Base-by-base conservation (phyloP, 1,140 invertebrate genomes). In the Pinna nobilis region DNA sequence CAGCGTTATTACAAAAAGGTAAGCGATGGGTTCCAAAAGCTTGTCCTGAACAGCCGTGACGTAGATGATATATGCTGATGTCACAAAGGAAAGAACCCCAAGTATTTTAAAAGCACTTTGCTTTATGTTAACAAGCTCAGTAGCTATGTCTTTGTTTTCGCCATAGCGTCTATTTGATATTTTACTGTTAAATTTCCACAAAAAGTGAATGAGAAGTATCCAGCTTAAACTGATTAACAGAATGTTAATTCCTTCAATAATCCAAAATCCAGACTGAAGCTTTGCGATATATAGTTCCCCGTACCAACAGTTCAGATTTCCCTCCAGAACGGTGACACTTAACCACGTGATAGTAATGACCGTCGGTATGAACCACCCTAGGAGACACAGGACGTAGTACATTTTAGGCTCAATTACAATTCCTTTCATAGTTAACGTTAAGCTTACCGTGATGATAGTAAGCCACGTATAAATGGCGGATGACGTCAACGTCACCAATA, bases 311-410 rank as follows among this genome's bases (percentile, higher is more conserved):
- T 67, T 39, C n/a, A 69, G 49, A 32, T 74, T 64, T 13, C 72
- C 72, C 30, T 57, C 59, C 6, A 74, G 37, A 15, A 74, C 72
- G 1, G 72, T 69, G 5, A 74, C 66, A 49, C 72, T 74, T 28
- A 74, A n/a, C 72, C 72, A 74, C 7, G 66, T 74, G 18, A 74
- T 74, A 18, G 72, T 74, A 0, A 69, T 60, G 5, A 74, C 72
- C 6, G 72, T 74, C 9, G 72, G 72, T 20, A 74, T 55, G 23
- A 74, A 74, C 72, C 72, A 74, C 0, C 72, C 72, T 7, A 74
- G 60, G 9, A 74, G 47, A 35, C 72, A 74, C 59, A 74, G 35
- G 1, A 74, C 66, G 37, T 64, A 74, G 32, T 74, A 74, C 65
- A 74, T 74, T 53, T 50, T 53, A 37, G 44, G 68, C 39, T 74